phyloP scores from a whole-genome alignment of 2,113 vertebrate genomes.

The Anarrhichthys ocellatus region DNA sequence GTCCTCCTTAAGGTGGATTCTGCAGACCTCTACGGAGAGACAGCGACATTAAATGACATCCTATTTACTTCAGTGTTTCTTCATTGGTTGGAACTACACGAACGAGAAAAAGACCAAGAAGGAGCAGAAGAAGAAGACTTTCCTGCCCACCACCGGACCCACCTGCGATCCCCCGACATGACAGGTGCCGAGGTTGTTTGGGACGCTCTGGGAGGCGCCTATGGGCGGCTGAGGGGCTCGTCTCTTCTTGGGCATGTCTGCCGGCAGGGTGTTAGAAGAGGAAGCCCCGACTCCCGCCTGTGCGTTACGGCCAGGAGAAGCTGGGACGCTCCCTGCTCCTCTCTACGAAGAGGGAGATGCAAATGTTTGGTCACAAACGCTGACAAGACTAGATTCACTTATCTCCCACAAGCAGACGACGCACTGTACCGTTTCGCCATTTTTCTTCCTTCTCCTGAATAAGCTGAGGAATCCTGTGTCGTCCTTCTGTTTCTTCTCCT shows the following conservation, averaged over 20 bases:
- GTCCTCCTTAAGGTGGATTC: constrained; percentile 87
- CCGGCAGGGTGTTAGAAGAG: constrained; percentile 79
- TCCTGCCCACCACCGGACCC: not conserved
- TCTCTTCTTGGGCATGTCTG: constrained; percentile 90
- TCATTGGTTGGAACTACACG: not conserved
- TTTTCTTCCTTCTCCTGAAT: constrained; percentile 91
- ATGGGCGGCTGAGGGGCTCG: constrained; percentile 89
- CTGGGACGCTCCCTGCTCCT: constrained; percentile 82
- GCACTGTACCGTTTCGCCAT: constrained; percentile 83
- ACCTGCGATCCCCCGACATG: constrained; percentile 65
- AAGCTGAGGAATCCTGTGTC: constrained; percentile 90
- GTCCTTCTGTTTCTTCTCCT: constrained; percentile 86
- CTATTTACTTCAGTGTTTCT: not conserved
- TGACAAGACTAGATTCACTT: not conserved
- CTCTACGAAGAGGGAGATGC: constrained; percentile 68
- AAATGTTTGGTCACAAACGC: not conserved
- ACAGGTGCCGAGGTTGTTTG: constrained; percentile 74
- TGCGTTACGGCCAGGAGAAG: constrained; percentile 84
- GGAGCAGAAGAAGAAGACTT: not conserved
- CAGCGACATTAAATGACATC: not conserved
- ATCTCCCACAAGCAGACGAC: not conserved
- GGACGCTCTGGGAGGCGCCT: constrained; percentile 79
- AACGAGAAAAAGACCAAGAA: not conserved
- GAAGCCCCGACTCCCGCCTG: constrained; percentile 75
- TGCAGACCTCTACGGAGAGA: constrained; percentile 65